These are phyloP conservation scores for Aspidoscelis tigris DNA, from an alignment of 2,113 vertebrate species.

Conservation along the genomic window DNA sequence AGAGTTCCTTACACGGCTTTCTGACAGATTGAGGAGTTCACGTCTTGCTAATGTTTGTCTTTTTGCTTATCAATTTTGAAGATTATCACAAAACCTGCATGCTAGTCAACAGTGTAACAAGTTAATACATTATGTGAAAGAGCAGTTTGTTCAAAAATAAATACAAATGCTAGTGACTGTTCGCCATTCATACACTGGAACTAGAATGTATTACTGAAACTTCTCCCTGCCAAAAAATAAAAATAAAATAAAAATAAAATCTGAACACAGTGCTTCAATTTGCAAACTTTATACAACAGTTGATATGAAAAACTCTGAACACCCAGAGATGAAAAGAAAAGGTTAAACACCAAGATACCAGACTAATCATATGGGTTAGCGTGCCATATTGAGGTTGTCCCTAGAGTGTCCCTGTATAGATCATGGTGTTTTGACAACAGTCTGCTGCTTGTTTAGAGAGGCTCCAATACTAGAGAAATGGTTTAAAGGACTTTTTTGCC, in stretches of 20 bases:
- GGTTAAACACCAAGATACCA: background rate
- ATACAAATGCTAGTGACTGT: background rate
- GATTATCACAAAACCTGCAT: constrained; percentile 30
- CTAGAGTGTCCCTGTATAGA: background rate
- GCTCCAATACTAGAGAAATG: background rate
- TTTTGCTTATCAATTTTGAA: constrained; percentile 23
- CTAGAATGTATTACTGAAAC: background rate
- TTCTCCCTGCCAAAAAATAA: background rate
- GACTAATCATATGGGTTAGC: background rate
- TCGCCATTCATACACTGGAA: constrained; percentile 13
- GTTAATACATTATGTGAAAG: constrained; percentile 27
- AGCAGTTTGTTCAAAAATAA: constrained; percentile 14
- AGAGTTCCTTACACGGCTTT: constrained; percentile 11
- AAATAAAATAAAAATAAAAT: background rate
- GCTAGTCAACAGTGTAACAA: constrained; percentile 18
- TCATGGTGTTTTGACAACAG: background rate
- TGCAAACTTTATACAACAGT: background rate
- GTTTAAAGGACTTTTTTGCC: background rate
- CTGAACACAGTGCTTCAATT: background rate
- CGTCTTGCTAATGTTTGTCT: constrained; percentile 30
- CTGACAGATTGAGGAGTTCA: constrained; percentile 32
- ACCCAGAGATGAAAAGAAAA: constrained; percentile 8
- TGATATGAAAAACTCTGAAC: constrained; percentile 4
- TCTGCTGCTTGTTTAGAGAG: background rate
- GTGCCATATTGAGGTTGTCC: background rate